Conservation (phyloP, 2,888 invertebrate genomes). For the Shargacucullia verbasci region DNA sequence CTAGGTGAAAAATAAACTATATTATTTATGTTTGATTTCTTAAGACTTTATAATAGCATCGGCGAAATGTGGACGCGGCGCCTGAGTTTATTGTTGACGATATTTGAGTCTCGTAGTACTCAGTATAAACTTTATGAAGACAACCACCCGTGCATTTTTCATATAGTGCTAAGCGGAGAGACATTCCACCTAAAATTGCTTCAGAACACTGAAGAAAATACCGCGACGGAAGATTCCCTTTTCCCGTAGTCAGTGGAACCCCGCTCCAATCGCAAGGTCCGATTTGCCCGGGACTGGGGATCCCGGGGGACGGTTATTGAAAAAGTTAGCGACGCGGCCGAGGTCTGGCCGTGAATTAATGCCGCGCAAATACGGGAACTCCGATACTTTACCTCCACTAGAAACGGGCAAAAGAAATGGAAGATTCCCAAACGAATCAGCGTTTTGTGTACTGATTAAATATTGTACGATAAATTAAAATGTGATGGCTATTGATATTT, state of each 20-base stretch:
- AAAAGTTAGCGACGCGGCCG: constrained; percentile 67
- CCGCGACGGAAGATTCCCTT: no score
- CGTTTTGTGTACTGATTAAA: constrained; percentile 25
- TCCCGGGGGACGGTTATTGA: constrained; percentile 70
- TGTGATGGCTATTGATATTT: constrained; percentile 5
- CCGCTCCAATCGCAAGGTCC: constrained; percentile 52
- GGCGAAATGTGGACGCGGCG: no score
- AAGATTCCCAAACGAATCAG: constrained; percentile 32
- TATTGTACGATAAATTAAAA: constrained; percentile 29
- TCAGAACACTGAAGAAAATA: no score
- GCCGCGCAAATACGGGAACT: constrained; percentile 60
- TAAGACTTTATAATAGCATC: no score
- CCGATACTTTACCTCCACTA: constrained; percentile 31
- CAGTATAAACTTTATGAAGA: no score
- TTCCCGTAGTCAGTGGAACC: constrained; percentile 49
- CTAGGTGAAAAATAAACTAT: no score
- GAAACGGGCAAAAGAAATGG: constrained; percentile 38
- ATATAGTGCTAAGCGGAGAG: no score
- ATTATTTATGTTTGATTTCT: no score
- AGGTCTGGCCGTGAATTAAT: constrained; percentile 69
- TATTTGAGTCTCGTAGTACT: no score
- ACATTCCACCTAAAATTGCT: no score
- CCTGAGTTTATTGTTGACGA: no score
- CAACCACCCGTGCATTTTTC: no score
- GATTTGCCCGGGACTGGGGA: constrained; percentile 54